Conservation (phyloP, 2,888 invertebrate genomes). For the Frankliniella fusca region DNA sequence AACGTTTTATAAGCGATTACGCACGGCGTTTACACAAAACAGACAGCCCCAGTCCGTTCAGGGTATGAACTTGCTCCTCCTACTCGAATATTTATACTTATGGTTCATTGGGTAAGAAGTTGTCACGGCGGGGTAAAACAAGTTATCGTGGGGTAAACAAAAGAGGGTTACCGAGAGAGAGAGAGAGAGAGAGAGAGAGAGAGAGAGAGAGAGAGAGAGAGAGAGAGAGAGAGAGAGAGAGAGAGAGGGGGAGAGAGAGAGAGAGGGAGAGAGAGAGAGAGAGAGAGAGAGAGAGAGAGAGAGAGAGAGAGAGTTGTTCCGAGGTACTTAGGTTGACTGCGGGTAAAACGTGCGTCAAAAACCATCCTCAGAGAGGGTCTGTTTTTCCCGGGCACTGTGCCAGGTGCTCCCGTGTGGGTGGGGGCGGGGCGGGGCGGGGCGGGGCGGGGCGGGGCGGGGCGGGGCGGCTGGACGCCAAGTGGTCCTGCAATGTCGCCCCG, state of each 20-base stretch:
- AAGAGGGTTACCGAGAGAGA: too few relatives aligned
- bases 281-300: conserved; percentile 31
- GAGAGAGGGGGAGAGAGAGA: conserved; percentile 37
- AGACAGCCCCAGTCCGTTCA: background rate
- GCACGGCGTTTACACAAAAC: background rate
- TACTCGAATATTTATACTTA: too few relatives aligned
- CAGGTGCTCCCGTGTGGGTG: background rate
- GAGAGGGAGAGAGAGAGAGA: conserved; percentile 34
- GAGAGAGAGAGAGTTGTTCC: conserved; percentile 25
- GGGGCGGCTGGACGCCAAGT: background rate
- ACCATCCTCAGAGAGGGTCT: background rate
- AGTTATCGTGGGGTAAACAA: too few relatives aligned
- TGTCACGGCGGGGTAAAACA: too few relatives aligned
- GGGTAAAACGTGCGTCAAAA: too few relatives aligned
- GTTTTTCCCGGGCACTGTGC: background rate
- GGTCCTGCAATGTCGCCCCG: conserved; percentile 27
- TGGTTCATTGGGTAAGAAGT: too few relatives aligned
- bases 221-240: too few relatives aligned
- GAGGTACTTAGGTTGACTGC: too few relatives aligned
- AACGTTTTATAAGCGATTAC: conserved; percentile 5
- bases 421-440: background rate
- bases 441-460: background rate
- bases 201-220: too few relatives aligned
- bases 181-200: too few relatives aligned
- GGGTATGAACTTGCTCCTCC: too few relatives aligned